Base-by-base conservation (phyloP, 2,113 vertebrate species). In the Telmatochromis sp. region DNA sequence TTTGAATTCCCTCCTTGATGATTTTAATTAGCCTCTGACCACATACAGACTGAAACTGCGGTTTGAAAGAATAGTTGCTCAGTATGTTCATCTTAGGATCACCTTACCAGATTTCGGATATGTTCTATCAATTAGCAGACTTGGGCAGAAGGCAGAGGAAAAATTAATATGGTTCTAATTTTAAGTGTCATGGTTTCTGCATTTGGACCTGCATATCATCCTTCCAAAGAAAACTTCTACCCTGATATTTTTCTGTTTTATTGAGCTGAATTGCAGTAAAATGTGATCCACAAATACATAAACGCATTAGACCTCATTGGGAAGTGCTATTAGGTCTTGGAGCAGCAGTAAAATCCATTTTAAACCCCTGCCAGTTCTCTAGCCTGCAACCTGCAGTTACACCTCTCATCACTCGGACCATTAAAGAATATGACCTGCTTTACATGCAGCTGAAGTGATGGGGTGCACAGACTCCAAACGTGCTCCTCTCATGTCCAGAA, bases 191-290 rank as follows among this genome's bases (percentile, higher is more conserved):
- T 94, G 88, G 91, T 90, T 96, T 94, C 86, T 90, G 81, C 93
- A 94, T 86, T 87, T 96, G 93, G 93, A 85, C 85, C 37, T 79
- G 82, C 83, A 87, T 92, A 89, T 86, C 84, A 47, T 91, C 73
- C 57, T 83, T 95, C 96, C 96, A 96, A 96, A 96, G 93, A 95
- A 96, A 96, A 96, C 95, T 80, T 87, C 83, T 88, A 91, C 91
- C 93, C 93, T 90, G 93, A 95, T 91, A 94, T 96, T 95, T 95
- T 91, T 93, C 87, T 85, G 31, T 91, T 95, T 95, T 95, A 95
- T 95, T 92, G 94, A 95, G 91, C 89, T 81, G 87, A 93, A 94
- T 93, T 94, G 94, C 93, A 94, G 94, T 95, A 95, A 96, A 95
- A 95, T 73, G 47, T 84, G 94, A 95, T 95, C 95, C 94, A 94